These are phyloP conservation scores for Polyergus mexicanus DNA, from an alignment of 1,140 invertebrate genomes.

Conservation along the genomic window DNA sequence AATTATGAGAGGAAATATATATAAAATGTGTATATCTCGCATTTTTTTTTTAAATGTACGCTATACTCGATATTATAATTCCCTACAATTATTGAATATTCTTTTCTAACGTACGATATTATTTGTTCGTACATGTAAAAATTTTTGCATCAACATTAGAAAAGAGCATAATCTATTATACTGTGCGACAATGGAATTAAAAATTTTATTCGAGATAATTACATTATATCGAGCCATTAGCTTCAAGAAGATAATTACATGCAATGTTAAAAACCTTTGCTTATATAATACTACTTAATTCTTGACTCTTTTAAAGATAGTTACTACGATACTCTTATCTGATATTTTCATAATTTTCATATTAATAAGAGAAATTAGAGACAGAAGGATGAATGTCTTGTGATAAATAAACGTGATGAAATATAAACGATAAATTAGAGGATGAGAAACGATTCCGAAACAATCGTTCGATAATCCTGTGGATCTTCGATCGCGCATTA, in stretches of 20 bases:
- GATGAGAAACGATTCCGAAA: not conserved
- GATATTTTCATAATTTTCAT: not conserved
- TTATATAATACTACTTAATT: not conserved
- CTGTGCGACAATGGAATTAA: not conserved
- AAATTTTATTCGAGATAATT: not conserved
- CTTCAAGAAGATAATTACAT: not conserved
- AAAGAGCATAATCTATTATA: not conserved
- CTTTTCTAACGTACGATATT: not conserved
- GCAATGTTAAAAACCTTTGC: not conserved
- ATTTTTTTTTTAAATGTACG: not conserved
- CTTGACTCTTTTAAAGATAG: not conserved
- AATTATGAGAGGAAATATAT: not conserved
- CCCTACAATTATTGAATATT: not conserved
- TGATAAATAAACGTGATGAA: not conserved
- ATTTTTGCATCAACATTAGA: not conserved
- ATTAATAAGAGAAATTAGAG: not conserved
- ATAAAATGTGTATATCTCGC: not conserved
- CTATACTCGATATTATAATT: not conserved
- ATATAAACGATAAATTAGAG: not conserved
- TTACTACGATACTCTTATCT: not conserved
- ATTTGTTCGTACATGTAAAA: not conserved
- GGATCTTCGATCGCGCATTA: slow-evolving; percentile 59
- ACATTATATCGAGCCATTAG: not conserved
- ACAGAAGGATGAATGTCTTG: not conserved
- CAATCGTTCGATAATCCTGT: slow-evolving; percentile 7